phyloP scores from a whole-genome alignment of 2,888 invertebrate species.

The Sericinus montela region DNA sequence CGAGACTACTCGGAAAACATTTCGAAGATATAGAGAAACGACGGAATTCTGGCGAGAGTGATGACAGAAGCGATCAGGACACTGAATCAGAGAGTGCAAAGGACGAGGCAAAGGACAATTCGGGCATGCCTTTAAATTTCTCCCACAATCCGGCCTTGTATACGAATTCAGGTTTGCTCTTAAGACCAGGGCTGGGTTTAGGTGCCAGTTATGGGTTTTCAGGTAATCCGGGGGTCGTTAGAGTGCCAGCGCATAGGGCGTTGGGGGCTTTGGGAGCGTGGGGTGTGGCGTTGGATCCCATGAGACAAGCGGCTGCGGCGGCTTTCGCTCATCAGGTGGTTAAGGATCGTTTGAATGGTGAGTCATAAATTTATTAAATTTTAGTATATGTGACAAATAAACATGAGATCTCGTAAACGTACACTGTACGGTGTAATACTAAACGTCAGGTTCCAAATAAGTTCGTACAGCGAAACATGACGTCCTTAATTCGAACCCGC shows the following conservation, averaged over 20 bases:
- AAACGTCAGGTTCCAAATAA: no score
- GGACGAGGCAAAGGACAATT: slow-evolving; percentile 60
- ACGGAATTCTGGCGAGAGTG: slow-evolving; percentile 71
- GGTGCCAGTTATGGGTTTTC: slow-evolving; percentile 78
- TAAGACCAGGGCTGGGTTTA: slow-evolving; percentile 67
- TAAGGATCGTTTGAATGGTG: slow-evolving; percentile 90
- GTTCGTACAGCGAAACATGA: no score
- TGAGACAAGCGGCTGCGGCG: slow-evolving; percentile 83
- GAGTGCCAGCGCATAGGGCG: slow-evolving; percentile 89
- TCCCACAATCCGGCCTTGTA: slow-evolving; percentile 65
- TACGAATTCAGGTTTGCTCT: slow-evolving; percentile 57
- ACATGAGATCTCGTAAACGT: no score
- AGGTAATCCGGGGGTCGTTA: slow-evolving; percentile 86
- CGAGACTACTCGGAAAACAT: slow-evolving; percentile 87
- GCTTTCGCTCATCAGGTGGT: slow-evolving; percentile 90
- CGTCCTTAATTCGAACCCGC: no score
- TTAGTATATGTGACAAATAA: no score
- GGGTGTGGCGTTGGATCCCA: slow-evolving; percentile 81
- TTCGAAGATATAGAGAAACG: slow-evolving; percentile 82
- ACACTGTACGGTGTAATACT: no score
- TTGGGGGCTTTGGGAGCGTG: slow-evolving; percentile 76
- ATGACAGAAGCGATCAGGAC: slow-evolving; percentile 71
- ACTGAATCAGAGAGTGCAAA: slow-evolving; percentile 74
- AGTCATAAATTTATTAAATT: slow-evolving; percentile 40
- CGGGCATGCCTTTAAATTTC: slow-evolving; percentile 59